Percentiles rank a stretch among this genome's conserved stretches.
These are phyloP conservation scores for Halichoeres trimaculatus DNA, from an alignment of 2,113 vertebrate genomes.

Conservation along the genomic window DNA sequence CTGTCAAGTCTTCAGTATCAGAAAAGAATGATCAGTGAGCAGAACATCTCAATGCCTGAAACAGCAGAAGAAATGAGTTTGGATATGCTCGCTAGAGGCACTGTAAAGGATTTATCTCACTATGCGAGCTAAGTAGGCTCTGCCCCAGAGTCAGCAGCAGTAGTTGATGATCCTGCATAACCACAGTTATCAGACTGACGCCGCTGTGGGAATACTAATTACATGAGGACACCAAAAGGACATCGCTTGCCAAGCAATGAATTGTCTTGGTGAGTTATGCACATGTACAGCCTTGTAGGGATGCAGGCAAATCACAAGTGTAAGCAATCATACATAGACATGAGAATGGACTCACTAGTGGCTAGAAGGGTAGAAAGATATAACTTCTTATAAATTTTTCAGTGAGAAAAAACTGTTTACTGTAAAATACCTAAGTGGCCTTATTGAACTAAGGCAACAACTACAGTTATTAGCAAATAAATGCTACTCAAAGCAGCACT, in stretches of 20 bases:
- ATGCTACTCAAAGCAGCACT: background rate
- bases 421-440: too few relatives aligned
- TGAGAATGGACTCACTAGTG: background rate
- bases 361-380: background rate
- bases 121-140: slow-evolving; percentile 6
- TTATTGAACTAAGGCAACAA: too few relatives aligned
- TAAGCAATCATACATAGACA: background rate
- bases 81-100: slow-evolving; percentile 1
- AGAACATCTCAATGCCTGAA: background rate
- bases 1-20: too few relatives aligned
- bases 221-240: slow-evolving; percentile 45
- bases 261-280: slow-evolving; percentile 51
- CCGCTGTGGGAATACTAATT: slow-evolving; percentile 51
- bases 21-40: too few relatives aligned
- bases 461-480: too few relatives aligned
- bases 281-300: slow-evolving; percentile 17
- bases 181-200: slow-evolving; percentile 57
- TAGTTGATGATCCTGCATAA: slow-evolving; percentile 41
- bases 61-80: background rate
- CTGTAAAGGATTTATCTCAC: slow-evolving; percentile 6
- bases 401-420: too few relatives aligned
- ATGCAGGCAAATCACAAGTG: background rate
- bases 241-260: slow-evolving; percentile 34
- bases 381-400: background rate
- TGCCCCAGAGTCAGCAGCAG: slow-evolving; percentile 25